phyloP scores from a whole-genome alignment of 2,113 vertebrate genomes.

The Ceuthmochares aereus region DNA sequence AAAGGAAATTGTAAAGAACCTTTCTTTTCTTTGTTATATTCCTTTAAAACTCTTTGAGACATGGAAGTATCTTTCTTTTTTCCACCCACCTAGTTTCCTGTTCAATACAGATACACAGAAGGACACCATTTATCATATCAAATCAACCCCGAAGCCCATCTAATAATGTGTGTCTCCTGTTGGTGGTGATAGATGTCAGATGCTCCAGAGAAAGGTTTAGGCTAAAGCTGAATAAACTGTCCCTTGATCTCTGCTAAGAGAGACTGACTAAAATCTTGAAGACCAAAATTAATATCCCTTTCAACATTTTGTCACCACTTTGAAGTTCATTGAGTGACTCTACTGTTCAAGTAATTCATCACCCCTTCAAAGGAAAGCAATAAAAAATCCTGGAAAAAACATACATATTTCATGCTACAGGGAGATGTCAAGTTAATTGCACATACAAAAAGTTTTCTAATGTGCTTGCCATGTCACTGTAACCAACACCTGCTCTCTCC shows the following conservation, averaged over 20 bases:
- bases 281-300: neutral
- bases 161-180: neutral
- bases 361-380: neutral
- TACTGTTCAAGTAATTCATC: neutral
- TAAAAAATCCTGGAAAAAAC: constrained; percentile 22
- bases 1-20: neutral
- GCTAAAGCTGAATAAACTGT: neutral
- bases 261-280: neutral
- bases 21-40: neutral
- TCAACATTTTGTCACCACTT: neutral
- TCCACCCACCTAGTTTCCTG: neutral
- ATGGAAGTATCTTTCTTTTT: neutral
- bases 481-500: neutral
- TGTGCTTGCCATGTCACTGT: neutral
- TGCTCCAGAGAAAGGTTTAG: neutral
- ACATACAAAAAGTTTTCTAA: constrained; percentile 44
- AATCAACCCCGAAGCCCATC: neutral
- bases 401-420: constrained; percentile 13
- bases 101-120: neutral
- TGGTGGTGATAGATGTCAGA: neutral
- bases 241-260: neutral
- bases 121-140: neutral
- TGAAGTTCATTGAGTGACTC: neutral
- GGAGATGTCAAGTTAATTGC: constrained; percentile 31
- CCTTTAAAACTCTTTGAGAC: neutral